Evolutionary conservation across 2,797 vertebrate species (phyloP).

Genomic region (Clarias platycephalus): DNA sequence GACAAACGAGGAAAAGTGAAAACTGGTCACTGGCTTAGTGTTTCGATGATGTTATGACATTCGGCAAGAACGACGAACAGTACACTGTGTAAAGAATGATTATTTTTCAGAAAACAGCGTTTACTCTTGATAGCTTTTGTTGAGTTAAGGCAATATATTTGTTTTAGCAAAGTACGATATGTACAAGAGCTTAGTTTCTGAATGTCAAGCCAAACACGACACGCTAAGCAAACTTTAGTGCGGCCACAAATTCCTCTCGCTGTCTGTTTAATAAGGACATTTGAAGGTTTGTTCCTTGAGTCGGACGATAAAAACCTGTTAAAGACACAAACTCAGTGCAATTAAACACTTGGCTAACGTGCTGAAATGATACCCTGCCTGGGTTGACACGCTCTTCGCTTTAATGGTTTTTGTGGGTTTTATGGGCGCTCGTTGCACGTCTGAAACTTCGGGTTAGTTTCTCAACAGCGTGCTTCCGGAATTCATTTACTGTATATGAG

Average conservation of each 20-base stretch:
- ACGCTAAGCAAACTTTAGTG: not conserved
- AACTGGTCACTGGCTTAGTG: not conserved
- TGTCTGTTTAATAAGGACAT: conserved; percentile 4
- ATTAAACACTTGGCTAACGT: conserved; percentile 5
- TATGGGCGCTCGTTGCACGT: not conserved
- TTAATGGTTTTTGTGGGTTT: not conserved
- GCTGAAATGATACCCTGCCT: not conserved
- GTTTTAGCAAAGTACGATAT: not conserved
- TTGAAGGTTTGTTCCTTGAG: not conserved
- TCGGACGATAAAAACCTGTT: not conserved
- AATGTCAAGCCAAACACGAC: not conserved
- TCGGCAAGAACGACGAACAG: not conserved
- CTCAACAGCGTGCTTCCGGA: not conserved
- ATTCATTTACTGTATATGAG: not conserved
- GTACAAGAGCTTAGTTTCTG: not conserved
- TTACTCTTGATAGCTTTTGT: not conserved
- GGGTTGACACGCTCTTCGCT: not conserved
- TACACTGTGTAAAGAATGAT: not conserved
- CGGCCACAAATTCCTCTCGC: not conserved
- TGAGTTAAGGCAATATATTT: not conserved
- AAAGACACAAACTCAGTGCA: not conserved
- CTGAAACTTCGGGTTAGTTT: not conserved
- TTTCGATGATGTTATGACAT: not conserved
- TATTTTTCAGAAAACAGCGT: not conserved
- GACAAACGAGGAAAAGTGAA: not conserved